phyloP scores from a whole-genome alignment of 2,888 invertebrate genomes.

The Sicus ferrugineus region DNA sequence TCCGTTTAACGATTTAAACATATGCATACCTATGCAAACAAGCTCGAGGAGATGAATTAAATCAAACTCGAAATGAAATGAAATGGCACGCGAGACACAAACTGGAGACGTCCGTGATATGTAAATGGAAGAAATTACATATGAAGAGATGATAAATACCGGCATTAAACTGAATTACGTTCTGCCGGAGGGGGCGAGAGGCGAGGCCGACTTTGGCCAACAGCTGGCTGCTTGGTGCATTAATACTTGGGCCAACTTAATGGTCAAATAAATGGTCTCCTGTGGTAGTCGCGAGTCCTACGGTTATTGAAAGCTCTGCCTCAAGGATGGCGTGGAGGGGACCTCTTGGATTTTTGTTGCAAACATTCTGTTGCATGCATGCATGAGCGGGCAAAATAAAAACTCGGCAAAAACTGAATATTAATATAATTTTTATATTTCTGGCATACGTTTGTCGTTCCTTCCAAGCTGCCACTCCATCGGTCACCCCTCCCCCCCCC shows the following conservation, averaged over 20 bases:
- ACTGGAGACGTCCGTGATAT: conserved; percentile 23
- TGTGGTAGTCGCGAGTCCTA: conserved; percentile 14
- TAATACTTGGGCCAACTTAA: conserved; percentile 32
- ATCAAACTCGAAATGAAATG: conserved; percentile 7
- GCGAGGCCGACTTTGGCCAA: not conserved
- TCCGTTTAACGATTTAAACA: not conserved
- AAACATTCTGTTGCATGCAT: conserved; percentile 37
- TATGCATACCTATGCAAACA: conserved; percentile 20
- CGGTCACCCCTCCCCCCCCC: not conserved
- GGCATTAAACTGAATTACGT: conserved; percentile 64
- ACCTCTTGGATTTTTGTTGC: not conserved
- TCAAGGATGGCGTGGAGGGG: not conserved
- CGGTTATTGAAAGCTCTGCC: not conserved
- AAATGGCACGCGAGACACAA: not conserved
- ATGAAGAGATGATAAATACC: conserved; percentile 60
- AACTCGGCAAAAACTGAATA: conserved; percentile 46
- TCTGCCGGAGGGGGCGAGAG: conserved; percentile 38
- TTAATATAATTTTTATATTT: conserved; percentile 57
- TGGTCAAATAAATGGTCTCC: conserved; percentile 37
- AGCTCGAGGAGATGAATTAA: conserved; percentile 22
- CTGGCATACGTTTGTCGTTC: conserved; percentile 38
- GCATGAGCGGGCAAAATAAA: conserved; percentile 40
- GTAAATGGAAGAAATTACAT: conserved; percentile 31
- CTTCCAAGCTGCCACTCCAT: not conserved
- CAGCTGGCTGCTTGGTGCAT: conserved; percentile 8